Evolutionary conservation across 2,113 vertebrate species (phyloP).

Genomic region (Pandion haliaetus): DNA sequence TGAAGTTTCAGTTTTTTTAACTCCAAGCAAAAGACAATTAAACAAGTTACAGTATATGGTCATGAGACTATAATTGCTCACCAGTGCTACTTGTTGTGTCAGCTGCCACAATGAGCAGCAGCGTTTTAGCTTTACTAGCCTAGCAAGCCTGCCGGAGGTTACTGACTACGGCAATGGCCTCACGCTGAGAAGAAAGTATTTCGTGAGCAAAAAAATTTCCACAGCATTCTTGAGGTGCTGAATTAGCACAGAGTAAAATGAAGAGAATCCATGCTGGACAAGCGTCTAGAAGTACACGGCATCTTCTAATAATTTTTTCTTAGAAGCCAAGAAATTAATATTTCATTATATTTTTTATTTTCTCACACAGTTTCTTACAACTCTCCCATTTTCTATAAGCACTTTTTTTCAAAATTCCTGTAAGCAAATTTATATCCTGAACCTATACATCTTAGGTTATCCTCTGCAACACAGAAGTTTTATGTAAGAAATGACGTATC

Average conservation of each 20-base stretch:
- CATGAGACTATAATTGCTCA: slow-evolving; percentile 16
- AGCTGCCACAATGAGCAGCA: not conserved
- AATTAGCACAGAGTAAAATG: slow-evolving; percentile 13
- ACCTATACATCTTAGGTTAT: not conserved
- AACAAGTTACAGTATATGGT: not conserved
- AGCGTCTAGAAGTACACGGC: not conserved
- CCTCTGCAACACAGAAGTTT: not conserved
- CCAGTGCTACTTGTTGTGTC: not conserved
- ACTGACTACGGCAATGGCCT: not conserved
- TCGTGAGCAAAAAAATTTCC: not conserved
- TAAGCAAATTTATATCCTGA: slow-evolving; percentile 18
- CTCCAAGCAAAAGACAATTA: slow-evolving; percentile 50
- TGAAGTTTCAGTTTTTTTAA: slow-evolving; percentile 43
- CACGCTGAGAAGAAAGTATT: not conserved
- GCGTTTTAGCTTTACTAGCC: not conserved
- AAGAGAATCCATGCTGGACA: not conserved
- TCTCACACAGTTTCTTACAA: not conserved
- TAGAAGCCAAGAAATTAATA: slow-evolving; percentile 26
- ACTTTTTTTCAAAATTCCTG: not conserved
- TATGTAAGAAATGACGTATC: not conserved
- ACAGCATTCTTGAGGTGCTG: slow-evolving; percentile 5
- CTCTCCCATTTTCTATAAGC: not conserved
- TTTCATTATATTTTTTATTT: not conserved
- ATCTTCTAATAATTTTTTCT: slow-evolving; percentile 16
- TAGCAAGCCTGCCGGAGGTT: not conserved